These are phyloP conservation scores for Clanis bilineata DNA, from an alignment of 2,888 invertebrate species.

Conservation along the genomic window DNA sequence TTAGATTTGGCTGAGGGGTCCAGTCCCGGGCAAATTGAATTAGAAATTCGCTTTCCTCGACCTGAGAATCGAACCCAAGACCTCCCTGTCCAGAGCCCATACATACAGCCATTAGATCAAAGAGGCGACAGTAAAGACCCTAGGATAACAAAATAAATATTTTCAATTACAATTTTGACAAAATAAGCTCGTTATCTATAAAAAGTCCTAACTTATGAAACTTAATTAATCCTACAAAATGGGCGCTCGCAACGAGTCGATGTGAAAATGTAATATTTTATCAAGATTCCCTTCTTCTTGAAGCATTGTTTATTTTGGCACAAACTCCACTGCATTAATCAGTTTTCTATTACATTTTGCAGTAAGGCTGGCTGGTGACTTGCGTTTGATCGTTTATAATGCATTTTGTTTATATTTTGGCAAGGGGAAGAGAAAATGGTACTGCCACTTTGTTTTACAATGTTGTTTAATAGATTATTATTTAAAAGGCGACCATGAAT, in stretches of 20 bases:
- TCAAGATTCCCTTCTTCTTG: neutral
- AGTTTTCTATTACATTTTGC: constrained; percentile 1
- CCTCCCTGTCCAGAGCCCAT: too few relatives aligned
- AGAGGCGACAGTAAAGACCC: too few relatives aligned
- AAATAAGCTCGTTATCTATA: neutral
- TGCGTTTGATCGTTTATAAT: neutral
- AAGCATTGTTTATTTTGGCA: constrained; percentile 12
- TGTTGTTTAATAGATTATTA: too few relatives aligned
- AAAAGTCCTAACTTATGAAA: neutral
- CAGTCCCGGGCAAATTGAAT: too few relatives aligned
- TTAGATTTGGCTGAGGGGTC: too few relatives aligned
- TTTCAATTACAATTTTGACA: neutral
- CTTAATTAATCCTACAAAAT: constrained; percentile 2
- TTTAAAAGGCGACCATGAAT: too few relatives aligned
- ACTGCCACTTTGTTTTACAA: too few relatives aligned
- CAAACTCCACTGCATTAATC: constrained; percentile 12
- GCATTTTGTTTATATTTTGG: neutral
- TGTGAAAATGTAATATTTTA: neutral
- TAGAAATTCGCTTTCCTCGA: too few relatives aligned
- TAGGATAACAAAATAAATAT: neutral
- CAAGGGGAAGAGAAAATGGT: neutral
- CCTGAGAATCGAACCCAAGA: too few relatives aligned
- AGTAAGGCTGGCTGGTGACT: neutral
- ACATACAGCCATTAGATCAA: too few relatives aligned
- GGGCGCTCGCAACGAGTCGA: neutral